Evolutionary conservation across 1,140 invertebrate genomes (phyloP), one percentile per base, ranked within the genome.

Genomic region (Cotesia vestalis): DNA sequence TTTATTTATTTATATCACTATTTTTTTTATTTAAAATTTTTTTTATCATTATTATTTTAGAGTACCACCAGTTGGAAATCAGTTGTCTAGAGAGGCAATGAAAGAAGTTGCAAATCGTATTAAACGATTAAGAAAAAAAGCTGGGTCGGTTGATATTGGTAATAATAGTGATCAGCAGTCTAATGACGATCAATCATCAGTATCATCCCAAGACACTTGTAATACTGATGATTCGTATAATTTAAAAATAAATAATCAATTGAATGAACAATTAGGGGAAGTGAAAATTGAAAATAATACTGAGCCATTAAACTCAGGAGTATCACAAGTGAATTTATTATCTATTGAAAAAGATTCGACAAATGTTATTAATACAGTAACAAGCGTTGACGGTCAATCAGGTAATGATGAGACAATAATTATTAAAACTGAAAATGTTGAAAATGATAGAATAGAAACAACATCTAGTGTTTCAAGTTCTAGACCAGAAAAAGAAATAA

Each of bases 41-140:
- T 57, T 72, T 53, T n/a, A 55, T 52, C 9, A 11, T 53, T 73
- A 59, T 60, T 73, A 3, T 82, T 78, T 69, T 68, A 86, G 86
- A 70, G 77, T 86, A 71, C 85, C 85, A 73, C 77, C 77, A 4
- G 78, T 78, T 36, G 83, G 83, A 67, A 80, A 78, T 59, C 78
- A 83, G 74, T 73, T 83, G 53, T 76, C 86, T 60, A 82, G 80
- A 72, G 80, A 77, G 40, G 82, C 76, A 68, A 63, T 86, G 4
- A 84, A 85, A 27, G 79, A 86, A 72, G 78, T 86, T 20, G 83
- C 79, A 14, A 78, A 69, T 72, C 85, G 84, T 60, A 83, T 83
- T 0, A 77, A 82, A 57, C 80, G 81, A 68, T 78, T 87, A 46
- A 46, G 11, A 5, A 84, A 84, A 66, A 82, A 76, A 71, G 77